Percentiles rank a stretch among this genome's conserved stretches.
These are phyloP conservation scores for Microtus ochrogaster DNA, from an alignment of 2,113 vertebrate genomes.

Conservation along the genomic window DNA sequence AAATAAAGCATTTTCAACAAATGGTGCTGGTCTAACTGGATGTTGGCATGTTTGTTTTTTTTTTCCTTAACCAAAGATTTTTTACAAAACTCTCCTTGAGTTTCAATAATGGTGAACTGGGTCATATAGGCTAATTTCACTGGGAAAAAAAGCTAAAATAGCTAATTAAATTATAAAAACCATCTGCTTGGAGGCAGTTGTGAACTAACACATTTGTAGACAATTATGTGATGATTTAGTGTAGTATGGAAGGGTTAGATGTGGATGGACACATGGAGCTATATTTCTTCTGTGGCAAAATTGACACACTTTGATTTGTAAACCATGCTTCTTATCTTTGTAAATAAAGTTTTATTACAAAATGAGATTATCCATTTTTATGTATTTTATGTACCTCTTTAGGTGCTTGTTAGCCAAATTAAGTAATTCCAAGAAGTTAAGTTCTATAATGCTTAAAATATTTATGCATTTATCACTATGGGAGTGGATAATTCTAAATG, in stretches of 20 bases:
- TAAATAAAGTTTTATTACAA: conserved; percentile 28
- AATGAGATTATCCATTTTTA: not conserved
- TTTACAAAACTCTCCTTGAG: not conserved
- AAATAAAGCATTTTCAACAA: not conserved
- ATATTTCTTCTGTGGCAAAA: not conserved
- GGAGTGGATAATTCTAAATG: not conserved
- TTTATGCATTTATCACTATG: not conserved
- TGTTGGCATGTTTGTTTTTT: not conserved
- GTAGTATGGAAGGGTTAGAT: not conserved
- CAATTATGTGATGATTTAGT: not conserved
- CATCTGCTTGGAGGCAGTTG: not conserved
- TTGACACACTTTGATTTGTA: not conserved
- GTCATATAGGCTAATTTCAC: not conserved
- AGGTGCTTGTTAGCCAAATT: not conserved
- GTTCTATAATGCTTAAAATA: not conserved
- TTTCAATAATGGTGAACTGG: not conserved
- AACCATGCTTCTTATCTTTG: not conserved
- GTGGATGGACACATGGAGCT: not conserved
- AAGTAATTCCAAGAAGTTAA: not conserved
- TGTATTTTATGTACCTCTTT: not conserved
- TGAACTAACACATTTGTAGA: not conserved
- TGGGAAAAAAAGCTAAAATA: not conserved
- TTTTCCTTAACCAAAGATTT: not conserved
- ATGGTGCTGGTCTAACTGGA: not conserved
- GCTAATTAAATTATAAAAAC: not conserved